These are phyloP conservation scores for Chesias legatella DNA, from an alignment of 2,888 invertebrate genomes.

Conservation along the genomic window DNA sequence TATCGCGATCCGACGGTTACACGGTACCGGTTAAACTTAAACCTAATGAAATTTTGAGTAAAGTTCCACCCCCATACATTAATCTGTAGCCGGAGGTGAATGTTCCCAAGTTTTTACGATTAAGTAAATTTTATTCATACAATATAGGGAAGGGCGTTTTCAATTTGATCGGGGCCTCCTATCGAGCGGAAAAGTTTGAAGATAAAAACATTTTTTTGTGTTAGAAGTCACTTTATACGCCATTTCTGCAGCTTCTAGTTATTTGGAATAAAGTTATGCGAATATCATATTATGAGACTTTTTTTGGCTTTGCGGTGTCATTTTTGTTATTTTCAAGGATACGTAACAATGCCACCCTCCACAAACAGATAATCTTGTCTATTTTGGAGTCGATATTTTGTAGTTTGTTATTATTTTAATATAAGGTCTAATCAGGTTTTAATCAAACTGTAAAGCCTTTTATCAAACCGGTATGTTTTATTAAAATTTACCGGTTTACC, in stretches of 20 bases:
- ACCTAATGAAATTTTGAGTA: conserved; percentile 27
- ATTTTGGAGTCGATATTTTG: no score
- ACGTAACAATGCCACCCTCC: no score
- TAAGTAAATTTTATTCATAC: conserved; percentile 71
- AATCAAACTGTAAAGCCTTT: no score
- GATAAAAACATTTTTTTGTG: conserved; percentile 62
- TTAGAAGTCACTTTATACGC: conserved; percentile 42
- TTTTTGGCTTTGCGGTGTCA: no score
- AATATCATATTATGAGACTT: conserved; percentile 31
- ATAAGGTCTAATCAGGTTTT: no score
- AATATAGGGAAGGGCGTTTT: conserved; percentile 47
- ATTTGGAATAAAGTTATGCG: conserved; percentile 23
- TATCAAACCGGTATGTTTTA: no score
- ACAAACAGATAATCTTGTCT: no score
- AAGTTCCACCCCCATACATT: conserved; percentile 28
- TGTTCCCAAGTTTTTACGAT: conserved; percentile 54
- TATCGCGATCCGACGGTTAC: conserved; percentile 26
- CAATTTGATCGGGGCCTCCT: conserved; percentile 63
- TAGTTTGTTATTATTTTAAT: no score
- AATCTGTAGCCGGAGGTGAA: conserved; percentile 23
- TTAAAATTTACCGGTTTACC: no score
- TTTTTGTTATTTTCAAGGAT: no score
- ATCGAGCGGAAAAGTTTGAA: conserved; percentile 47
- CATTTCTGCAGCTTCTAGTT: conserved; percentile 36
- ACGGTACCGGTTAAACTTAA: conserved; percentile 29